These are phyloP conservation scores for Anguilla marmorata DNA, from an alignment of 2,797 vertebrate genomes.

Conservation along the genomic window DNA sequence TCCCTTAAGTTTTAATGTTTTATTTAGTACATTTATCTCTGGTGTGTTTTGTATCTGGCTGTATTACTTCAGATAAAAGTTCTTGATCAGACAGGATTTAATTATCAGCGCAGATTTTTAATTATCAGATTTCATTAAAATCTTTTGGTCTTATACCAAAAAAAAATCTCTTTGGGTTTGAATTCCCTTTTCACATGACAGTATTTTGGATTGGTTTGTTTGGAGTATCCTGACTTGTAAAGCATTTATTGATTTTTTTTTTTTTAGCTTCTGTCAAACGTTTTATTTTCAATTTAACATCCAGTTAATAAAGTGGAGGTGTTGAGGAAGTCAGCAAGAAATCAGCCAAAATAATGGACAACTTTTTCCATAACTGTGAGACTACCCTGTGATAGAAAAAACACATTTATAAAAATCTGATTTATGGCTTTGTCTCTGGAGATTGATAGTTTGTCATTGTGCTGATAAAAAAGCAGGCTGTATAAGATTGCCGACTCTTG, in stretches of 20 bases:
- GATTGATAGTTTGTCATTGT: not conserved
- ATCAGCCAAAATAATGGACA: not conserved
- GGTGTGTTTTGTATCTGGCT: not conserved
- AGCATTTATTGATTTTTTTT: not conserved
- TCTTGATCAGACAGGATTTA: slow-evolving; percentile 2
- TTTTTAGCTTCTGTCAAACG: not conserved
- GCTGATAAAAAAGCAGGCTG: not conserved
- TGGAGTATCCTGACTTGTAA: not conserved
- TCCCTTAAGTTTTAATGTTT: not conserved
- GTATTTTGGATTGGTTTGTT: not conserved
- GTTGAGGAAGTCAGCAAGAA: not conserved
- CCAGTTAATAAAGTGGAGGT: not conserved
- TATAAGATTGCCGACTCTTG: not conserved
- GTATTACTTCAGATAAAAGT: slow-evolving; percentile 11
- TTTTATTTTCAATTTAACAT: not conserved
- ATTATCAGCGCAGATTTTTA: not conserved
- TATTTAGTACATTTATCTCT: not conserved
- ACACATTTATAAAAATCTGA: not conserved
- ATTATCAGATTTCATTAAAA: slow-evolving; percentile 10
- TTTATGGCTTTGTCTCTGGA: not conserved
- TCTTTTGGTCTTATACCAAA: not conserved
- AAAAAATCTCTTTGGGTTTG: not conserved
- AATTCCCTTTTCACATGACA: slow-evolving; percentile 11
- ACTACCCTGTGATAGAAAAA: slow-evolving; percentile 1
- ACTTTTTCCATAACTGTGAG: not conserved